Evolutionary conservation across 2,888 invertebrate species (phyloP), one percentile per base, ranked within the genome.

Genomic region (Thereva unica): DNA sequence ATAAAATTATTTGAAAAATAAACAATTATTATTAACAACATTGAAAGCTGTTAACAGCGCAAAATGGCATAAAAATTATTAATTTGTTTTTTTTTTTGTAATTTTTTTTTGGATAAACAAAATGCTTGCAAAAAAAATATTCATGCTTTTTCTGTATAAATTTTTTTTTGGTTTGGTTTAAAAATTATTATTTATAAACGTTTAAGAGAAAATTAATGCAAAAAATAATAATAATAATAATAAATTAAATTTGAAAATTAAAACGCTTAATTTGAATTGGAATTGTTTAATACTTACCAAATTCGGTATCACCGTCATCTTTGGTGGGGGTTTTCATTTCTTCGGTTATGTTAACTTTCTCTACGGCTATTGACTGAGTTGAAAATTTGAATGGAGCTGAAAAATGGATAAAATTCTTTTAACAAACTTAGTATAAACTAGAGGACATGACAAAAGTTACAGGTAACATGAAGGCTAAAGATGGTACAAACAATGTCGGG

Each of bases 281-380:
- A n/a, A 35, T 8, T 50, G 10, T 4, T 35, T 42, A 50, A 34
- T 23, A 76, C 80, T 77, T 70, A 80, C 79, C 79, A 71, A 80
- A 75, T 67, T 77, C 77, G 66, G 75, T 74, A 67, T 78, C 79
- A 54, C 71, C 71, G 69, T 76, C 75, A 61, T 69, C 69, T 4
- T 71, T 54, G 54, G 75, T 77, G 54, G 73, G 72, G 45, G 73
- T 75, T 69, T 72, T 75, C 8, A 73, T 70, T 54, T 77, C 75
- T 42, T 73, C 52, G 2, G 49, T 40, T 42, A 23, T 40, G n/a
- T 8, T 45, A n/a, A 45, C 5, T 10, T 9, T 38, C 4, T 54
- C 45, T 7, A 4, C 53, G 10, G 42, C 40, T 49, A 50, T 40
- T 8, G 72, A 70, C 63, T 74, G 66, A 44, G 77, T 70, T 55